Evolutionary conservation across 92 coral and sea anemone genomes (phyloP).

Genomic region (Scolanthus callimorphus): DNA sequence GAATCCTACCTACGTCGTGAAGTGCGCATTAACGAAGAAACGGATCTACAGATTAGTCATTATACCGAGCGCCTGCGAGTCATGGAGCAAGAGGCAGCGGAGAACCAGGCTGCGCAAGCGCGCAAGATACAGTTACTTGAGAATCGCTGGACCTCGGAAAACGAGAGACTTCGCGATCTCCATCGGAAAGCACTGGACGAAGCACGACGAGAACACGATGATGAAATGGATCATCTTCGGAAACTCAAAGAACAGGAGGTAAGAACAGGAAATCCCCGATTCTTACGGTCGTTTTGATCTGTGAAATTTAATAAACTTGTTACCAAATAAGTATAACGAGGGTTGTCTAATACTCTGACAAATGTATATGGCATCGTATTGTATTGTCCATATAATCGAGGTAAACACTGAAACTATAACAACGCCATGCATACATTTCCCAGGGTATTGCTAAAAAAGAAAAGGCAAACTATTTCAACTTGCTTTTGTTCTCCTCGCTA

Average conservation of each 20-base stretch:
- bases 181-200: constrained; percentile 83
- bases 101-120: constrained; percentile 51
- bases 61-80: constrained; percentile 67
- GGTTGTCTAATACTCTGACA: no score
- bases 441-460: no score
- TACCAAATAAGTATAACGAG: no score
- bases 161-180: constrained; percentile 78
- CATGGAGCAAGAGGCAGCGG: constrained; percentile 79
- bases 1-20: constrained; percentile 95
- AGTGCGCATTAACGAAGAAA: constrained; percentile 84
- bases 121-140: constrained; percentile 61
- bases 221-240: constrained; percentile 68
- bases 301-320: no score
- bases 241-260: constrained; percentile 84
- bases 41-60: constrained; percentile 68
- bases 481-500: neutral
- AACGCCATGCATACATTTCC: no score
- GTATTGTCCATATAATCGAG: no score
- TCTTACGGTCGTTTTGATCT: no score
- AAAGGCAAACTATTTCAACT: no score
- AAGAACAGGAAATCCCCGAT: no score
- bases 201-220: constrained; percentile 69
- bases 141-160: constrained; percentile 63
- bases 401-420: no score
- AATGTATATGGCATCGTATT: no score